These are phyloP conservation scores for Microtus agrestis DNA, from an alignment of 2,797 vertebrate genomes.

Conservation along the genomic window DNA sequence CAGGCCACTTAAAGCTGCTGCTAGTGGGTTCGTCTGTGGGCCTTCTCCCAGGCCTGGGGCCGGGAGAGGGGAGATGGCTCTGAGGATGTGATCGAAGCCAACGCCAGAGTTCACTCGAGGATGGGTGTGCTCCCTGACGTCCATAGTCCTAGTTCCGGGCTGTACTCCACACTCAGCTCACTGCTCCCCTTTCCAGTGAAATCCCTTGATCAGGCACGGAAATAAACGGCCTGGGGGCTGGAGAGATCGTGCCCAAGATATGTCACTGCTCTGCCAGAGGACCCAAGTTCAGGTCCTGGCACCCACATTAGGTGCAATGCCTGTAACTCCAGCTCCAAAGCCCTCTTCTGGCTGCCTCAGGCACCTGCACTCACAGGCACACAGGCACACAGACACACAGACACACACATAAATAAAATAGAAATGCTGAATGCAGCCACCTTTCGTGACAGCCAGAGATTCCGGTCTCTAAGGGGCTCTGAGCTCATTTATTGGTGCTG, in stretches of 20 bases:
- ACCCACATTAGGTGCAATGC: neutral
- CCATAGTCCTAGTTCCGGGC: neutral
- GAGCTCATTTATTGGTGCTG: neutral
- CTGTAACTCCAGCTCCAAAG: neutral
- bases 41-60: neutral
- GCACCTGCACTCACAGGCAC: neutral
- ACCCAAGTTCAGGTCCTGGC: neutral
- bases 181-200: neutral
- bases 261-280: neutral
- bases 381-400: too few relatives aligned
- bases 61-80: neutral
- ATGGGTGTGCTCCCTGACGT: neutral
- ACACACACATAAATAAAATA: neutral
- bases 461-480: neutral
- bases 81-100: neutral
- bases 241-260: neutral
- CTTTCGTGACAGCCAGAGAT: neutral
- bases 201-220: neutral
- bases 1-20: neutral
- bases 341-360: neutral
- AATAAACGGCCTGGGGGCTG: neutral
- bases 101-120: too few relatives aligned
- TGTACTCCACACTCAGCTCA: neutral
- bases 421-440: neutral
- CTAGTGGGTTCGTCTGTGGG: neutral